Evolutionary conservation across 1,140 invertebrate genomes (phyloP).

Genomic region (Euura lappo): DNA sequence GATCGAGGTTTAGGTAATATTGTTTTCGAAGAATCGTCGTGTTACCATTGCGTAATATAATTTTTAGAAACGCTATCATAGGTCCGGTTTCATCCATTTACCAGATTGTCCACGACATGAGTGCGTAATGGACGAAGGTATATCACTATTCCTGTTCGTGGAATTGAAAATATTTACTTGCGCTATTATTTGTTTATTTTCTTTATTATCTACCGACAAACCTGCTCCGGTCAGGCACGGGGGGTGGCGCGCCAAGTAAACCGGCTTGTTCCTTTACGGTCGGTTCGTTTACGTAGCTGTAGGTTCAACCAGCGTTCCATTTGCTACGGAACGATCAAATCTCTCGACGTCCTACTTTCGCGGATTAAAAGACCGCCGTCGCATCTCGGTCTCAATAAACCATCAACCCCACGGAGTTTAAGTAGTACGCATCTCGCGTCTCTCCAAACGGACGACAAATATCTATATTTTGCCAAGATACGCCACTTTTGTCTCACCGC

Average conservation of each 20-base stretch:
- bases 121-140: too few relatives aligned
- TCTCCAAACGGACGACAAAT: background rate
- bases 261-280: constrained; percentile 6
- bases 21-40: too few relatives aligned
- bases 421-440: too few relatives aligned
- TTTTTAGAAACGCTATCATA: too few relatives aligned
- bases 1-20: too few relatives aligned
- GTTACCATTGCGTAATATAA: too few relatives aligned
- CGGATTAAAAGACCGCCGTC: background rate
- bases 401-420: too few relatives aligned
- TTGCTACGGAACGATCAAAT: constrained; percentile 3
- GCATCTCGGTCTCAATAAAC: too few relatives aligned
- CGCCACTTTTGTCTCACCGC: too few relatives aligned
- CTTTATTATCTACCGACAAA: constrained; percentile 6
- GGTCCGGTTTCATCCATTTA: too few relatives aligned
- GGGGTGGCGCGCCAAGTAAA: constrained; percentile 1
- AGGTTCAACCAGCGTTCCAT: background rate
- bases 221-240: constrained; percentile 1
- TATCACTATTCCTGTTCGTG: background rate
- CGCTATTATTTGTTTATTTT: constrained; percentile 2
- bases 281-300: background rate
- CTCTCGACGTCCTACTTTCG: background rate
- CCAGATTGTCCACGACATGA: too few relatives aligned
- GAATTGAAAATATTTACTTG: constrained; percentile 4
- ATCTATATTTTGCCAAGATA: background rate